These are phyloP conservation scores for Brachystomella parvula DNA, from an alignment of 1,140 invertebrate genomes.

Conservation along the genomic window DNA sequence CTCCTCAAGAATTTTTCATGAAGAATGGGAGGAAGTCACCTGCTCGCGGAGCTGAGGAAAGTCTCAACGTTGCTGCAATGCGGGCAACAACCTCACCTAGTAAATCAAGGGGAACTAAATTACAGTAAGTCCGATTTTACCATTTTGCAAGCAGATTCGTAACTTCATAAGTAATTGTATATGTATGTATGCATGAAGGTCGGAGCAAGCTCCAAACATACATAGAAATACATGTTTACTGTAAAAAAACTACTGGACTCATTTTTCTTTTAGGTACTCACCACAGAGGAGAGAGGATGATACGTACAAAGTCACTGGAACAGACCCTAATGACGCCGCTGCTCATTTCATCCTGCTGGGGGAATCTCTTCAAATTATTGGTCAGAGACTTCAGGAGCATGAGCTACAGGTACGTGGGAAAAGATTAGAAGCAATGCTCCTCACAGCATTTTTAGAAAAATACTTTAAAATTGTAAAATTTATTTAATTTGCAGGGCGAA, in stretches of 20 bases:
- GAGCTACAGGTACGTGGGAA: constrained; percentile 53
- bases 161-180: too few relatives aligned
- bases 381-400: constrained; percentile 82
- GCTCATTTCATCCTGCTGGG: constrained; percentile 86
- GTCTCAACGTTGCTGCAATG: not conserved
- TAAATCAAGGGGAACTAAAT: not conserved
- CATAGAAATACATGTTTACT: not conserved
- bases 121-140: not conserved
- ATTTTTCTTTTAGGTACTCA: constrained; percentile 19
- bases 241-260: too few relatives aligned
- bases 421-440: not conserved
- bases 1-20: too few relatives aligned
- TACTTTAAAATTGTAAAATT: not conserved
- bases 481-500: constrained; percentile 57
- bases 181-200: too few relatives aligned
- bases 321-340: constrained; percentile 79
- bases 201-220: too few relatives aligned
- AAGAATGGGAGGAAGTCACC: not conserved
- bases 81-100: not conserved
- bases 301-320: constrained; percentile 61
- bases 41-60: not conserved
- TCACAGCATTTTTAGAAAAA: not conserved
- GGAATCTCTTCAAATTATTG: constrained; percentile 86
- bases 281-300: constrained; percentile 39
- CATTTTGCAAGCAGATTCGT: too few relatives aligned